Conservation (phyloP, 2,113 vertebrate species). For the Alces alces region DNA sequence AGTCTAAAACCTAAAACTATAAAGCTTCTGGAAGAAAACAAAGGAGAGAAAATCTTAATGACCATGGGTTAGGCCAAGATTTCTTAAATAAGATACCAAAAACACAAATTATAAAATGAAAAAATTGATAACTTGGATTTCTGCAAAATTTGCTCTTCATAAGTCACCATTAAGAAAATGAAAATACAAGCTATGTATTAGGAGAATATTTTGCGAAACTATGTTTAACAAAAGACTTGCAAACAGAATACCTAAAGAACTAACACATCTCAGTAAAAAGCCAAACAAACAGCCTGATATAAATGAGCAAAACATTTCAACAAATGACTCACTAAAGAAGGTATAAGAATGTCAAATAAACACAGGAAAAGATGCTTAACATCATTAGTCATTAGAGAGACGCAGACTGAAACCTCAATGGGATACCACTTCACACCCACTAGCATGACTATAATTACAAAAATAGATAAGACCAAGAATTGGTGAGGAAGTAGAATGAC, state of each 20-base stretch:
- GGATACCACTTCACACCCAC: not conserved
- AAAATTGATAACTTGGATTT: not conserved
- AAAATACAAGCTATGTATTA: not conserved
- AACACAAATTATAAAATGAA: not conserved
- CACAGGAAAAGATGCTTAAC: not conserved
- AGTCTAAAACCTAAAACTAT: not conserved
- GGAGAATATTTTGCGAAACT: conserved; percentile 7
- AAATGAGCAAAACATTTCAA: not conserved
- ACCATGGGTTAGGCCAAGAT: not conserved
- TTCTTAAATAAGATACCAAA: not conserved
- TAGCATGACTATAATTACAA: not conserved
- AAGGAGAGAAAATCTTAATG: not conserved
- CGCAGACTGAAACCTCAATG: not conserved
- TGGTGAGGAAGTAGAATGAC: not conserved
- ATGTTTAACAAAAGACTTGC: not conserved
- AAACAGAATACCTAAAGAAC: not conserved
- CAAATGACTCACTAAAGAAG: not conserved
- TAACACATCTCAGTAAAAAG: not conserved
- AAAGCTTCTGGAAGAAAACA: not conserved
- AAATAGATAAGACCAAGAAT: not conserved
- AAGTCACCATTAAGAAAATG: not conserved
- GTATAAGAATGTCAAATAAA: not conserved
- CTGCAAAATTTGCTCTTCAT: not conserved
- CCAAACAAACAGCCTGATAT: not conserved
- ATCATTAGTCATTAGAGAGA: not conserved